phyloP scores from a whole-genome alignment of 2,888 invertebrate species.

The Dinocampus coccinellae region DNA sequence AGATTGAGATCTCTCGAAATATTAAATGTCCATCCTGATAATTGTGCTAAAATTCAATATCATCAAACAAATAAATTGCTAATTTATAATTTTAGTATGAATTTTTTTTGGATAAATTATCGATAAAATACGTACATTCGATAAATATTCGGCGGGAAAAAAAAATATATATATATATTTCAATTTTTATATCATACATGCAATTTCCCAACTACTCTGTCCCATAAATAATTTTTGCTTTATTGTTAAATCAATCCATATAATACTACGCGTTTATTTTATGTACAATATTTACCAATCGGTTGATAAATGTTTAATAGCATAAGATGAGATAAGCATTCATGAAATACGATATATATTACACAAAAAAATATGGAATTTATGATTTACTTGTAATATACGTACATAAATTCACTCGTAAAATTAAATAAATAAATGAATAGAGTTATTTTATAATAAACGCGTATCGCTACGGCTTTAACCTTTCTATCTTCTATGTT shows the following conservation, averaged over 20 bases:
- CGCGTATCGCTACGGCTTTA: not conserved
- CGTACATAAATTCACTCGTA: too few species aligned
- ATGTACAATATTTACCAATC: not conserved
- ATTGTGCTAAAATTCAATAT: constrained; percentile 57
- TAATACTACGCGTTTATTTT: not conserved
- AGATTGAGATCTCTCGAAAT: constrained; percentile 79
- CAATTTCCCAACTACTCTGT: not conserved
- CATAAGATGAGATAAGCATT: not conserved
- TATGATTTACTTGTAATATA: too few species aligned
- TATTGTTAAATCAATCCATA: not conserved
- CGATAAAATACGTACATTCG: not conserved
- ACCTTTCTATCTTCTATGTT: not conserved
- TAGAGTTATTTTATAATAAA: not conserved
- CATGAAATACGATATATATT: not conserved
- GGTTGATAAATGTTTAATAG: not conserved
- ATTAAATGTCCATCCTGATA: constrained; percentile 81
- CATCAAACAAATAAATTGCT: not conserved
- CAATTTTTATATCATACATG: not conserved
- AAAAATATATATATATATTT: not conserved
- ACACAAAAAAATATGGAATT: not conserved
- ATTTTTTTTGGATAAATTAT: not conserved
- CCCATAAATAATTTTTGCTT: not conserved
- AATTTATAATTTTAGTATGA: not conserved
- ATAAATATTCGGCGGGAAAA: not conserved
- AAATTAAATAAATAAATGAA: not conserved